A percentile compares a stretch with the other conserved stretches of the same genome.
These are phyloP conservation scores for Pelosia muscerda DNA, from an alignment of 2,888 invertebrate genomes.

Conservation along the genomic window DNA sequence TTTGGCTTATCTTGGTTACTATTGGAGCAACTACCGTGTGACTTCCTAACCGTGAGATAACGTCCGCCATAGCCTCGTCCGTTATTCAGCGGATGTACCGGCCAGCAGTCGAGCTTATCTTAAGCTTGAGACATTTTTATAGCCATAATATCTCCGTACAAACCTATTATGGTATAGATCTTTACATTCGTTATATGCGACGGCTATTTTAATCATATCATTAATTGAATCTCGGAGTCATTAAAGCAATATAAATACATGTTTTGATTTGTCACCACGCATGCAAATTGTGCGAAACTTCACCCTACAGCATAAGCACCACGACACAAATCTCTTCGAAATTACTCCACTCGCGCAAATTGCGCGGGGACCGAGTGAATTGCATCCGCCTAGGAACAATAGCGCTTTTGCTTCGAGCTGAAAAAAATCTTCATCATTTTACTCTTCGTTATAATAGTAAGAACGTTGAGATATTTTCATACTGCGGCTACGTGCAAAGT, in stretches of 20 bases:
- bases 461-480: slow-evolving; percentile 53
- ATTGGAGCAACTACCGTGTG: not conserved
- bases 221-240: too few relatives aligned
- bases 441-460: slow-evolving; percentile 69
- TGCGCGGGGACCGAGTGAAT: slow-evolving; percentile 83
- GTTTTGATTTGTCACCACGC: slow-evolving; percentile 29
- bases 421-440: slow-evolving; percentile 77
- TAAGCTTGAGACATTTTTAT: too few relatives aligned
- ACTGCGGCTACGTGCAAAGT: slow-evolving; percentile 24
- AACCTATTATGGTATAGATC: too few relatives aligned
- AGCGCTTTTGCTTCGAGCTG: slow-evolving; percentile 76
- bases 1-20: not conserved
- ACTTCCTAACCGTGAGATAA: too few relatives aligned
- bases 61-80: too few relatives aligned
- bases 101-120: too few relatives aligned
- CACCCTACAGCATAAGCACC: slow-evolving; percentile 39
- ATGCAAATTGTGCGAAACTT: slow-evolving; percentile 36
- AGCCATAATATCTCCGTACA: too few relatives aligned
- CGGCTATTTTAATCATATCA: too few relatives aligned
- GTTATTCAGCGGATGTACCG: too few relatives aligned
- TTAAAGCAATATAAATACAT: too few relatives aligned
- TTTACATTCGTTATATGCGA: not conserved
- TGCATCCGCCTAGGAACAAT: slow-evolving; percentile 85
- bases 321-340: slow-evolving; percentile 77
- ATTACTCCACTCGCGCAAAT: slow-evolving; percentile 84